phyloP scores from a whole-genome alignment of 30 jellyfish, hydroid and myxozoan genomes.

The Pelagia noctiluca region DNA sequence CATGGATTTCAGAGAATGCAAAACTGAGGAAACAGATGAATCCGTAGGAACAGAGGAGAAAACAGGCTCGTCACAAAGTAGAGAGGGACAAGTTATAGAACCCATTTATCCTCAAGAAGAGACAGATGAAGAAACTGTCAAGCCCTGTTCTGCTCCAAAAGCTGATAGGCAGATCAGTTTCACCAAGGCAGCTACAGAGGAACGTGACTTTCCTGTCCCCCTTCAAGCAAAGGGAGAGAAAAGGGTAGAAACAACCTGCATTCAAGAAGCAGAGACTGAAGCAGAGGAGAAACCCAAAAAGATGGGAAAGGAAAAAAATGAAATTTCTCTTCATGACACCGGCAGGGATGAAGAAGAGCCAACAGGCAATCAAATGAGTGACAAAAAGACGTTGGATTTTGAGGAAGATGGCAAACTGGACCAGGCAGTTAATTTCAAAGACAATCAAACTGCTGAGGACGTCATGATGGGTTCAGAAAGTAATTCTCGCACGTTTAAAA shows the following conservation, averaged over 20 bases:
- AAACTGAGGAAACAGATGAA: no score
- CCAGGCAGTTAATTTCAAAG: constrained; percentile 19
- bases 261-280: constrained; percentile 1
- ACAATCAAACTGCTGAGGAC: constrained; percentile 34
- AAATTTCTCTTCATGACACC: background rate
- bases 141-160: constrained; percentile 33
- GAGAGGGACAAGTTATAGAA: no score
- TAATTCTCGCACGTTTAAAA: background rate
- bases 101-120: no score
- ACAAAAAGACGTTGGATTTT: constrained; percentile 7
- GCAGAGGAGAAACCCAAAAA: background rate
- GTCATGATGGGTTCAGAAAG: constrained; percentile 19
- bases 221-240: background rate
- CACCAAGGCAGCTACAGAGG: constrained; percentile 10
- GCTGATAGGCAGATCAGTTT: constrained; percentile 18
- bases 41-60: no score
- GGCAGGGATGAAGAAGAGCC: constrained; percentile 20
- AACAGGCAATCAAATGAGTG: background rate
- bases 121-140: background rate
- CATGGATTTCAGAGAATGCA: no score
- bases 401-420: constrained; percentile 22
- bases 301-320: background rate
- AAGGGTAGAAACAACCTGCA: background rate
- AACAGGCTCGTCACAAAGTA: no score
- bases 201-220: background rate